Evolutionary conservation across 2,888 invertebrate species (phyloP), one percentile per base, ranked within the genome.

Genomic region (Nezara viridula): DNA sequence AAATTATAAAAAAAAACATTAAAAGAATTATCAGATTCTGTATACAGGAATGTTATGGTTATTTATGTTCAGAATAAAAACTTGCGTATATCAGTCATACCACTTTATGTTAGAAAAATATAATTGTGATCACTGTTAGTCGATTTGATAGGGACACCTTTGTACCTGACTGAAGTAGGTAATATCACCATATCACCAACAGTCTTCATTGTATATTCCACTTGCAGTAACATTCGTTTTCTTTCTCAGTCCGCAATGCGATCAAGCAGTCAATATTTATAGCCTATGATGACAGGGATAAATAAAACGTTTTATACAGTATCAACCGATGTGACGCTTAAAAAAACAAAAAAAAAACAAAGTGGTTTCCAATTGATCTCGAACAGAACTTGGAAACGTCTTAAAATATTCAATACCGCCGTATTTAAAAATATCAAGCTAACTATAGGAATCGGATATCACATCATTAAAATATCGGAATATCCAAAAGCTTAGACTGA

Each of bases 81-180:
- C 14, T 2, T 24, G 52, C 52, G n/a, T 55, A 27, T 60, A 60
- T 27, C 27, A 60, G n/a, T 60, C 27, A 12, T 60, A 60, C 6
- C 27, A 60, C 27, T 60, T 60, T 14, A 27, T 27, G 12, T 55
- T n/a, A 55, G 55, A 55, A 1, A 55, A 27, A 60, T 12, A 60
- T 27, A 60, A 60, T 60, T 60, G 60, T 60, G 60, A 60, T 60
- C 27, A 14, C 27, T 27, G 55, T 55, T 60, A 60, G 60, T 60
- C 60, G 60, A 60, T 60, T 24, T 60, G 27, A 12, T 60, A 60
- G 60, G 60, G 60, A 60, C 60, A 60, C 60, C 14, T 60, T 60
- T 60, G 60, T 60, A 60, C 60, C 60, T 60, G 60, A 60, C 60
- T 60, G 60, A 27, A 60, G 27, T 60, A 60, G 60, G 14, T 60